Base-by-base conservation (phyloP, 2,113 vertebrate genomes). In the human (Homo sapiens) region DNA sequence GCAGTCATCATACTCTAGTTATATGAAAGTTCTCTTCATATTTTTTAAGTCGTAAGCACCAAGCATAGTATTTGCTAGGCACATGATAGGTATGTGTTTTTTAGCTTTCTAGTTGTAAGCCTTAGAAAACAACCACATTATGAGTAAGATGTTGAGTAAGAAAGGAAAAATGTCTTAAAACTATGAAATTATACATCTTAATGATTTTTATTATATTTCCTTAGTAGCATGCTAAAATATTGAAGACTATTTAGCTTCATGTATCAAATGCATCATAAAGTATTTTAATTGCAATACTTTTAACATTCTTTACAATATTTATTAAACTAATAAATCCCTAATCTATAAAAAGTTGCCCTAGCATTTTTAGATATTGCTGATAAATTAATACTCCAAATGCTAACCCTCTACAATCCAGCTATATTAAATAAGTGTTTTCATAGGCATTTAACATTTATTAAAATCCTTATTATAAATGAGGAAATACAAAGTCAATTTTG, bases 401-500 rank as follows among this genome's bases (percentile, higher is more conserved):
- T 70, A 93, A 76, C 64, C 10, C 3, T 76, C 8, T 85, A 23
- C 16, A 95, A 72, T 55, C 79, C 93, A 95, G 9, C 7, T 86
- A 40, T 55, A 64, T 20, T 89, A 30, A 80, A 75, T 83, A 11
- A 38, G 30, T 84, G 38, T 11, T 81, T 76, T 57, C 11, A 52
- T 23, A n/a, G 64, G 2, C 12, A 90, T 89, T 96, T 92, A 12
- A 76, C 79, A 88, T 86, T 45, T 89, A 91, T 70, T 81, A 75
- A 70, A 20, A 23, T 90, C 30, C 35, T 96, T 87, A 87, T 91
- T 94, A 87, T 95, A 86, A 98, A 90, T 96, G 95, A 38, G 8
- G 52, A 98, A 94, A 97, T 89, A 72, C 0, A 92, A 97, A 98
- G 96, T 97, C 13, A 97, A 20, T 98, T 68, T 52, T 48, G 32